These are phyloP conservation scores for Dynastes hyllus DNA, from an alignment of 2,888 invertebrate genomes.

Conservation along the genomic window DNA sequence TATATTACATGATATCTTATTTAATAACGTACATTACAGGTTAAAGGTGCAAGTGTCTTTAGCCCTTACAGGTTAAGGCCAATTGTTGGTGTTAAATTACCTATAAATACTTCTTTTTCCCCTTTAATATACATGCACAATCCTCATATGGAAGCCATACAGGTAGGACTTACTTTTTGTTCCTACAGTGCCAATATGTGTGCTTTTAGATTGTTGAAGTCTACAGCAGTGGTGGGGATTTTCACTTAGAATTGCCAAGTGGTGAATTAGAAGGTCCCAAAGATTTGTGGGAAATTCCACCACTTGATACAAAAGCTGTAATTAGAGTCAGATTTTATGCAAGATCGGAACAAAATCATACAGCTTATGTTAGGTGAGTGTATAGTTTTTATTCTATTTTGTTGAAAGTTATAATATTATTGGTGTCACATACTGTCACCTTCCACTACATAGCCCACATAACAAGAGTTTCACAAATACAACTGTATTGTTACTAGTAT, in stretches of 20 bases:
- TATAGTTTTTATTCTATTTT: background rate
- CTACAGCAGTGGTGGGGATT: slow-evolving; percentile 91
- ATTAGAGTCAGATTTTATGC: slow-evolving; percentile 90
- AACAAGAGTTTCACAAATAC: too few species aligned
- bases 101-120: slow-evolving; percentile 91
- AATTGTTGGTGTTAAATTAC: slow-evolving; percentile 91
- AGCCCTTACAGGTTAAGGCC: slow-evolving; percentile 95
- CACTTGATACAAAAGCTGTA: slow-evolving; percentile 89
- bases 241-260: slow-evolving; percentile 89
- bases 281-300: slow-evolving; percentile 92
- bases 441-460: too few species aligned
- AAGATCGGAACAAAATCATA: slow-evolving; percentile 85
- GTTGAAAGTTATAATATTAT: background rate
- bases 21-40: slow-evolving; percentile 72
- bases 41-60: slow-evolving; percentile 88
- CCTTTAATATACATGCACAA: slow-evolving; percentile 95
- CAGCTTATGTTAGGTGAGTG: slow-evolving; percentile 84
- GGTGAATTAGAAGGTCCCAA: slow-evolving; percentile 86
- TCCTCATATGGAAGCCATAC: slow-evolving; percentile 90
- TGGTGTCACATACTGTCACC: too few species aligned
- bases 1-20: background rate
- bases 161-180: slow-evolving; percentile 74
- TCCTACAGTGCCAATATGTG: background rate
- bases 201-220: slow-evolving; percentile 81
- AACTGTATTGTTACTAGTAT: too few species aligned